Base-by-base conservation (phyloP, 1,140 invertebrate species). In the Colletes gigas region DNA sequence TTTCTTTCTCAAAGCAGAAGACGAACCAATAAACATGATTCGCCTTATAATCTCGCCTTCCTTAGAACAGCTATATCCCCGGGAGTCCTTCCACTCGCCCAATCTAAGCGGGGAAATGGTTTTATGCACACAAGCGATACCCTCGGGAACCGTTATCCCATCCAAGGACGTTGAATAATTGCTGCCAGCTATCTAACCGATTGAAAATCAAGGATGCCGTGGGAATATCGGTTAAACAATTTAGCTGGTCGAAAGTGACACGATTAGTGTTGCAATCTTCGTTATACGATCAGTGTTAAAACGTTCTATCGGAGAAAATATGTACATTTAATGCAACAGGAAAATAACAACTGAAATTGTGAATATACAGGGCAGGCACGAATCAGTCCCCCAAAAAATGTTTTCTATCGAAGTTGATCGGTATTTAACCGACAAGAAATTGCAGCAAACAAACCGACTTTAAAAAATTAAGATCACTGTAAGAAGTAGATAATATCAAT, bases 121-220 rank as follows among this genome's bases (percentile, higher is more conserved):
- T 90, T 91, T 89, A 91, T 89, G 88, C 90, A 89, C 90, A 87
- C 89, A 90, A 91, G 90, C 83, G 83, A 89, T 89, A 84, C 90
- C 89, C 89, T 73, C 78, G 90, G 90, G 90, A 89, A 90, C 86
- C 86, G 88, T 91, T 90, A 89, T 81, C 90, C 88, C 87, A 84
- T 88, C 89, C 88, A 89, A 81, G 66, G 82, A 86, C 88, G 87
- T 90, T 91, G 89, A 91, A 91, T 91, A 91, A 91, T 91, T 91
- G 89, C 89, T 83, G 66, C 83, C 84, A 84, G 88, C 89, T 83
- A 90, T 91, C 87, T 89, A 84, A 90, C 87, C 89, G 89, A 91
- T 91, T 91, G 90, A 91, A 91, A 91, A 91, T 91, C 90, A 91
- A 88, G 85, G 84, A 90, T 81, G 57, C 81, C 84, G 65, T 71